Base-by-base conservation (phyloP, 2,888 invertebrate genomes). In the Drosophila ezoana region DNA sequence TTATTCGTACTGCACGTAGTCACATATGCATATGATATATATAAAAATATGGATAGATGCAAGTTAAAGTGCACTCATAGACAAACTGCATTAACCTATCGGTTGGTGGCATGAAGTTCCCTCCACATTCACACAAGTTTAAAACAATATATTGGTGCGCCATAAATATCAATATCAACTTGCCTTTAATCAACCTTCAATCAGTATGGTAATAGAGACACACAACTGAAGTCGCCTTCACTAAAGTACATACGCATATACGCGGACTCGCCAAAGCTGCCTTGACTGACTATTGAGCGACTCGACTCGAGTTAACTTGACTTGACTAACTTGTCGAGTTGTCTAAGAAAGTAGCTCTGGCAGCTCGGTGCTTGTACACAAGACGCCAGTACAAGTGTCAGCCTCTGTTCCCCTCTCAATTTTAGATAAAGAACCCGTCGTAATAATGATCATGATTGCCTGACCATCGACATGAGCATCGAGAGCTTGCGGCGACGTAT, bases 181-280 rank as follows among this genome's bases (percentile, higher is more conserved):
- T 66, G 78, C 84, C 73, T 81, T 81, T 84, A 87, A 84, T 81
- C 84, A 81, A 68, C 47, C 83, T 83, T 28, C 28, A 28, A 28
- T 28, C 83, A 83, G 83, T 86, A 83, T 81, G 81, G 76, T 81
- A 81, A 81, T 84, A 75, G 84, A 82, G 85, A 82, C 75, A 84
- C 70, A 81, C 72, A 71, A 61, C 71, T 74, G 78, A 63, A 63
- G 69, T 69, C 79, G 66, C 72, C 83, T 80, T 75, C 72, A 79
- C 62, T 52, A 23, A 37, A 18, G 16, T 33, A 10, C 33, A n/a
- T 18, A 32, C n/a, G 8, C 47, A 49, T 43, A 33, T 23, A 60
- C 52, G 66, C n/a, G 45, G 53, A 56, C 10, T 28, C 10, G 53
- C 40, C 51, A 41, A 67, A 52, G 49, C 33, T 56, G 23, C 56